phyloP scores from a whole-genome alignment of 2,797 vertebrate species.

The Phyllotis vaccarum region DNA sequence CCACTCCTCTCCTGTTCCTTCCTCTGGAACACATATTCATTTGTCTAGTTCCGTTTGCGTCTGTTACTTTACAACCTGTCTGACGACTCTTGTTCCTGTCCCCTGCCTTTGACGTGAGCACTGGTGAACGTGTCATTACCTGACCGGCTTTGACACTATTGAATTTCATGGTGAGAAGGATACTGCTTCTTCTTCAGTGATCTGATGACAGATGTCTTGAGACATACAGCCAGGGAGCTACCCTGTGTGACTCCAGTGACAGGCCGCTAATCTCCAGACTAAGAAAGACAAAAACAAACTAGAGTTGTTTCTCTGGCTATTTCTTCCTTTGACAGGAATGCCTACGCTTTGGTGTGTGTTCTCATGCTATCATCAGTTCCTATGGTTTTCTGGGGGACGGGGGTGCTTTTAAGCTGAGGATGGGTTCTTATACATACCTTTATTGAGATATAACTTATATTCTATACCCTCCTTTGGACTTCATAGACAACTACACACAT shows the following conservation, averaged over 20 bases:
- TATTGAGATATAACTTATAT: neutral
- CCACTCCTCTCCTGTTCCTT: neutral
- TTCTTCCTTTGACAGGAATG: neutral
- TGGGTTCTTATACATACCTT: neutral
- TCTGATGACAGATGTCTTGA: neutral
- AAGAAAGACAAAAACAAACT: neutral
- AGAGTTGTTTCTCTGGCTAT: neutral
- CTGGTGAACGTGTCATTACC: neutral
- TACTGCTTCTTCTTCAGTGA: neutral
- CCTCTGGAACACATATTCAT: neutral
- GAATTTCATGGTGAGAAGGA: neutral
- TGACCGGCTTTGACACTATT: neutral
- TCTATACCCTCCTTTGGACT: neutral
- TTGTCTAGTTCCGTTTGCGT: neutral
- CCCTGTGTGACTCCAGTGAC: neutral
- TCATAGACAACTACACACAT: neutral
- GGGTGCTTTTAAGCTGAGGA: neutral
- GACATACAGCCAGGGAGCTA: neutral
- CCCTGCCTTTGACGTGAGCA: neutral
- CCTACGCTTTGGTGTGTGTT: neutral
- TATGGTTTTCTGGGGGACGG: slow-evolving; percentile 1
- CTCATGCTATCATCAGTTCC: neutral
- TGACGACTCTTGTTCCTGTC: neutral
- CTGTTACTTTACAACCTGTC: neutral
- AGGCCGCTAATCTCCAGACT: neutral